Evolutionary conservation across 1,140 invertebrate species (phyloP).

Genomic region (Latrodectus geometricus): DNA sequence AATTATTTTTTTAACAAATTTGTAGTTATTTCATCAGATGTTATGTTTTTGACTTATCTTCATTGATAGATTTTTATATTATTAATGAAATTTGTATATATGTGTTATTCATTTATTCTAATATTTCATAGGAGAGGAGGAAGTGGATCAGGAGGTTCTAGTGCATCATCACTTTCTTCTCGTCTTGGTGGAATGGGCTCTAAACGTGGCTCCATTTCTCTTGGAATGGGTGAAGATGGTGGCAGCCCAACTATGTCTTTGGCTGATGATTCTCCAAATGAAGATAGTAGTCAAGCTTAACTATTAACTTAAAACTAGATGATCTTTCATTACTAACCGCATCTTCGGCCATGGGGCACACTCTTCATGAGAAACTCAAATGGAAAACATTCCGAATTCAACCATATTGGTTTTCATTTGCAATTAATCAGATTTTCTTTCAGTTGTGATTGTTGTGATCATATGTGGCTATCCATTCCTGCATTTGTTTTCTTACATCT

Average conservation of each 20-base stretch:
- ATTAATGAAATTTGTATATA: too few species aligned
- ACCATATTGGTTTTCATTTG: constrained; percentile 36
- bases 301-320: background rate
- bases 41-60: too few species aligned
- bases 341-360: constrained; percentile 33
- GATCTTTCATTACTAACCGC: constrained; percentile 32
- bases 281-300: constrained; percentile 63
- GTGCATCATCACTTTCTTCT: constrained; percentile 34
- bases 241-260: constrained; percentile 58
- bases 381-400: constrained; percentile 57
- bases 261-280: constrained; percentile 63
- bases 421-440: constrained; percentile 37
- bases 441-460: constrained; percentile 34
- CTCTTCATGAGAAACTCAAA: constrained; percentile 41
- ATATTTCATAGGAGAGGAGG: constrained; percentile 59
- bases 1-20: too few species aligned
- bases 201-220: constrained; percentile 63
- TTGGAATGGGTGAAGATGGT: constrained; percentile 62
- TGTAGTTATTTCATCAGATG: too few species aligned
- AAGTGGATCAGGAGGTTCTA: constrained; percentile 50
- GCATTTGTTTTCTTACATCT: constrained; percentile 39
- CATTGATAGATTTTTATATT: too few species aligned
- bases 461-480: constrained; percentile 50
- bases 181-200: constrained; percentile 51
- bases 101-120: background rate